These are phyloP conservation scores for Metridium senile DNA, from an alignment of 92 coral and sea anemone genomes.

Conservation along the genomic window DNA sequence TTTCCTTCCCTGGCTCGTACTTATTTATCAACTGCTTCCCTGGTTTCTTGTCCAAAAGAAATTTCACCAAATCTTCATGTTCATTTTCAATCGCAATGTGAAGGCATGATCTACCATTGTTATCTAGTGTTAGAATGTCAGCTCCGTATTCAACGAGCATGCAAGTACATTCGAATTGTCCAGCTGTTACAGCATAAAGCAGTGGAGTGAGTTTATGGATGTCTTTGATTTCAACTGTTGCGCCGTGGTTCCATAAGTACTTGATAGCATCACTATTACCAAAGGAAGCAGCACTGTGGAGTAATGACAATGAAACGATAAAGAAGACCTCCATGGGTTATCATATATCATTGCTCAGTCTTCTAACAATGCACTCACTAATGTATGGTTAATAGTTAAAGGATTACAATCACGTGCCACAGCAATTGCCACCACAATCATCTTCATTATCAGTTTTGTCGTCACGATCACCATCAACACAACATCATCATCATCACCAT, in stretches of 20 bases:
- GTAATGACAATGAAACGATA: neutral
- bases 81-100: constrained; percentile 75
- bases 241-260: constrained; percentile 48
- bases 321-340: too few relatives aligned
- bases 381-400: too few relatives aligned
- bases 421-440: too few relatives aligned
- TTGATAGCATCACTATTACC: constrained; percentile 52
- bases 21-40: constrained; percentile 44
- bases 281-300: constrained; percentile 57
- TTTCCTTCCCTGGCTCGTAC: constrained; percentile 56
- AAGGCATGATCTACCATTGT: constrained; percentile 59
- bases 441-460: too few relatives aligned
- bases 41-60: constrained; percentile 42
- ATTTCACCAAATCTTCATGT: constrained; percentile 57
- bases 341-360: too few relatives aligned
- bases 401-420: too few relatives aligned
- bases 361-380: too few relatives aligned
- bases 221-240: constrained; percentile 55
- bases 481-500: too few relatives aligned
- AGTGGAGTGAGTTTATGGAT: constrained; percentile 66
- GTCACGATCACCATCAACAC: too few relatives aligned
- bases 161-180: constrained; percentile 55
- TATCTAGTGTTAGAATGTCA: constrained; percentile 46
- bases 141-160: constrained; percentile 65
- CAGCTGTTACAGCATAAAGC: constrained; percentile 66